Conservation (phyloP, 2,797 vertebrate species). For the Enteromius treurensis region DNA sequence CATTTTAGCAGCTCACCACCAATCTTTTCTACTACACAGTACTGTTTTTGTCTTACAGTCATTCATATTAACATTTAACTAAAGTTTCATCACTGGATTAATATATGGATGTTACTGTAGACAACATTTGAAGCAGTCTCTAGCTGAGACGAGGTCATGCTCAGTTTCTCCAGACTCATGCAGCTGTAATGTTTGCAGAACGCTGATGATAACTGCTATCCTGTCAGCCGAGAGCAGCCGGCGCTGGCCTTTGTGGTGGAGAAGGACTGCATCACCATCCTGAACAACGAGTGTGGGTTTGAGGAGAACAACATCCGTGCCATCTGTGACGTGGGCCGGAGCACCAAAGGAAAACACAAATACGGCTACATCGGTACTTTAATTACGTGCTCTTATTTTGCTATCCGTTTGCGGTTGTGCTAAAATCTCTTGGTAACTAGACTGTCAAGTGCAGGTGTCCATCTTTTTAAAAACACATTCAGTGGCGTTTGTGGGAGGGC, state of each 20-base stretch:
- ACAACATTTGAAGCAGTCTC: background rate
- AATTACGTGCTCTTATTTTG: background rate
- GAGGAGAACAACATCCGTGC: slow-evolving; percentile 78
- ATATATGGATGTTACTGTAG: too few species aligned
- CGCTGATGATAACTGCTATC: slow-evolving; percentile 82
- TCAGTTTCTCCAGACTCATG: background rate
- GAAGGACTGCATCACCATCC: slow-evolving; percentile 75
- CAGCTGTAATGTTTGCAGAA: slow-evolving; percentile 67
- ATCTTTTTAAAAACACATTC: background rate
- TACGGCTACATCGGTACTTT: slow-evolving; percentile 81
- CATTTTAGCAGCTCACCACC: too few species aligned
- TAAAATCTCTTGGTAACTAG: background rate
- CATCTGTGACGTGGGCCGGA: slow-evolving; percentile 82
- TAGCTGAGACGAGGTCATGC: background rate
- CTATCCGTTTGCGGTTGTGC: background rate
- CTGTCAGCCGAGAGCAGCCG: slow-evolving; percentile 58
- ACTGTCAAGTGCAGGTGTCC: background rate
- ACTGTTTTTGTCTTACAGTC: too few species aligned
- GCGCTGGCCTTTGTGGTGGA: slow-evolving; percentile 80
- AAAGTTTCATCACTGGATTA: too few species aligned
- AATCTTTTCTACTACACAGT: too few species aligned
- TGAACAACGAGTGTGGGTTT: slow-evolving; percentile 83
- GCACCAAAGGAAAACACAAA: slow-evolving; percentile 83
- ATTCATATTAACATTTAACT: too few species aligned
- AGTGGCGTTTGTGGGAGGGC: background rate